Percentiles rank a stretch among this genome's conserved stretches.
Evolutionary conservation across 2,113 vertebrate genomes (phyloP).

Genomic region (Boleophthalmus pectinirostris): DNA sequence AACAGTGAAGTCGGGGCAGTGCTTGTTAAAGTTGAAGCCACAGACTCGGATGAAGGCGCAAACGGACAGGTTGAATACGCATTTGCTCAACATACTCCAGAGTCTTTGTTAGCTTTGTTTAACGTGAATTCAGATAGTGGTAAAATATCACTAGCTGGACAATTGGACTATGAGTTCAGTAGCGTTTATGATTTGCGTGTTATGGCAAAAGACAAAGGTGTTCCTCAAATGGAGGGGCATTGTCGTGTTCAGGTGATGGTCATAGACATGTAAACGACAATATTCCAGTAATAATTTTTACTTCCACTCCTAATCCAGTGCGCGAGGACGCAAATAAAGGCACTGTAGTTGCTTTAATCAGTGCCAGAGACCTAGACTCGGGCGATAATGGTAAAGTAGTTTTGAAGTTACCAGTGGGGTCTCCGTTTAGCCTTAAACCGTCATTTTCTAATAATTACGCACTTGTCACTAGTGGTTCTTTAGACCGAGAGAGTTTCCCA

Average conservation of each 20-base stretch:
- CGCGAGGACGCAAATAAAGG: slow-evolving; percentile 66
- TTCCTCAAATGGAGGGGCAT: slow-evolving; percentile 68
- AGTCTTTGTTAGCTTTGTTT: slow-evolving; percentile 42
- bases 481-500: slow-evolving; percentile 80
- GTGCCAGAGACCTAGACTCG: slow-evolving; percentile 64
- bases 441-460: slow-evolving; percentile 90
- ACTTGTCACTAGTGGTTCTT: slow-evolving; percentile 75
- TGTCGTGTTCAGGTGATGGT: slow-evolving; percentile 67
- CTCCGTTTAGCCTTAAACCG: slow-evolving; percentile 81
- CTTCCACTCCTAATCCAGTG: slow-evolving; percentile 65
- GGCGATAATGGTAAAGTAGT: slow-evolving; percentile 66
- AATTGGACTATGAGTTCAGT: slow-evolving; percentile 81
- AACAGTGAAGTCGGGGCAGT: no score
- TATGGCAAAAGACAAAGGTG: slow-evolving; percentile 72
- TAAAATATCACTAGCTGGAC: slow-evolving; percentile 62
- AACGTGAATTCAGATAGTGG: slow-evolving; percentile 61
- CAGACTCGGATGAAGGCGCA: no score
- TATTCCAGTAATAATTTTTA: slow-evolving; percentile 72
- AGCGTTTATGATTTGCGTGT: slow-evolving; percentile 63
- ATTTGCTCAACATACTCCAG: slow-evolving; percentile 69
- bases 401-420: slow-evolving; percentile 69
- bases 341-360: slow-evolving; percentile 71
- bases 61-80: no score
- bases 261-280: slow-evolving; percentile 79
- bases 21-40: no score